Evolutionary conservation across 2,113 vertebrate species (phyloP).

Genomic region (Crotophaga sulcirostris): DNA sequence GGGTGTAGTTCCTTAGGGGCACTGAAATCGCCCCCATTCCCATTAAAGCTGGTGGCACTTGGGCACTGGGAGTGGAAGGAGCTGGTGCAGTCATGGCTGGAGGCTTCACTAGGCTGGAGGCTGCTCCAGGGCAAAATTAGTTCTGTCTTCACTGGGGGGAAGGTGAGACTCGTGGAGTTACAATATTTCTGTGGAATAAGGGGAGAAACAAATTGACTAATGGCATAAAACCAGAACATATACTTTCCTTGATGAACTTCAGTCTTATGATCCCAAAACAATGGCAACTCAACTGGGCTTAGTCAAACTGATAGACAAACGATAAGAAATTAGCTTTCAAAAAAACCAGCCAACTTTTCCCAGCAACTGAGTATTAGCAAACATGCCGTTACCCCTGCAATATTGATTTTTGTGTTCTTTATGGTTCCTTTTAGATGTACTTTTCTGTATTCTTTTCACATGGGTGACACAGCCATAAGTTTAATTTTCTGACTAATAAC

Average conservation of each 20-base stretch:
- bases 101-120: neutral
- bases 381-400: neutral
- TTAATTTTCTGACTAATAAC: slow-evolving; percentile 33
- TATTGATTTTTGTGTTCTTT: slow-evolving; percentile 21
- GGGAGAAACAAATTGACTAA: neutral
- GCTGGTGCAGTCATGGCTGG: fast-evolving
- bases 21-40: neutral
- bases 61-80: neutral
- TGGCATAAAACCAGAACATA: neutral
- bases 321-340: neutral
- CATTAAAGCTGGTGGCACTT: neutral
- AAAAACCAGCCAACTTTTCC: neutral
- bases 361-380: neutral
- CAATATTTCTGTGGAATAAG: neutral
- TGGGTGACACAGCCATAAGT: neutral
- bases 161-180: neutral
- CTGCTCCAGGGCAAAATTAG: neutral
- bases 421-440: neutral
- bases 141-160: neutral
- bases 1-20: fast-evolving
- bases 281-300: neutral
- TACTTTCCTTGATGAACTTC: neutral
- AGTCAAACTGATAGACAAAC: neutral
- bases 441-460: slow-evolving; percentile 21
- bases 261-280: neutral